Base-by-base conservation (phyloP, 2,797 vertebrate genomes). In the Chaunax sp. region DNA sequence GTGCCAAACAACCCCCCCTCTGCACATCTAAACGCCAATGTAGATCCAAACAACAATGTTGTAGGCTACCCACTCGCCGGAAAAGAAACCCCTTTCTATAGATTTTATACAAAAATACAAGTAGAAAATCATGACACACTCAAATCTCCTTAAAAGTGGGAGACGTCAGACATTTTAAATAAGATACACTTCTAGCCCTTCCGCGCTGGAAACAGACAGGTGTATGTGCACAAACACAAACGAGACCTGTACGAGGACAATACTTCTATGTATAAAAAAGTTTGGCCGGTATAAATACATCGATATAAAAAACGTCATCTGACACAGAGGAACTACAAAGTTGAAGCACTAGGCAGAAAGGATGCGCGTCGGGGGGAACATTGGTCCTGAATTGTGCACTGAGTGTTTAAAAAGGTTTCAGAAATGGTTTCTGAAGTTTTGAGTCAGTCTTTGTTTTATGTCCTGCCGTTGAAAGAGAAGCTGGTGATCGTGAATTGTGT, bases 81-180 rank as follows among this genome's bases (percentile, higher is more conserved):
- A 95, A 95, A 93, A 95, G 95, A 92, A 95, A 95, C 92, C 91
- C 72, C 94, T 94, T 93, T 96, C 95, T 94, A 97, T 98, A 98
- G 94, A 96, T 97, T 98, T 98, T 98, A 95, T 99, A 99, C 98
- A 99, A 99, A 99, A 99, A 99, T 99, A 98, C 97, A 98, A 95
- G 97, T 97, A 98, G 96, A 98, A 98, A 99, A 98, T 92, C 97
- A 98, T 96, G 96, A 96, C 97, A 98, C 96, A 96, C 96, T 96
- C 97, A 94, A 95, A 95, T 96, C 97, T 96, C 94, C 92, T 95
- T 89, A 90, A 93, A 90, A 96, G 96, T 96, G 95, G 97, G 96
- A 96, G 96, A 96, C 96, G 95, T 97, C 94, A 57, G 96, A 97
- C 95, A 94, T 78, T 97, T 96, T 83, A 97, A 99, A 98, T 97